Evolutionary conservation across 1,140 invertebrate species (phyloP).

Genomic region (Atta colombica): DNA sequence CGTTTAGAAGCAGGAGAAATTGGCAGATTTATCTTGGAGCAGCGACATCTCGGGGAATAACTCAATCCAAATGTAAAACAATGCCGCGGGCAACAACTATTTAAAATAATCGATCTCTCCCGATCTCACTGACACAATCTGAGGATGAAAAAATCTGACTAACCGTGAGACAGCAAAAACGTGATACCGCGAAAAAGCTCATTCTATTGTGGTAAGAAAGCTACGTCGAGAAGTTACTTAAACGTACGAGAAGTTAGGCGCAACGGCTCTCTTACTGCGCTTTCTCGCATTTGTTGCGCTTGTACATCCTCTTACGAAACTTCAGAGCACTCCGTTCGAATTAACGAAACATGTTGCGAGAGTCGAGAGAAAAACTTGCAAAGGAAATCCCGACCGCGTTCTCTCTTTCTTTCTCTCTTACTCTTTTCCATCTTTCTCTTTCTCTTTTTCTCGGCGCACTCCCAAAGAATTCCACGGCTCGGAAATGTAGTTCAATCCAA

Average conservation of each 20-base stretch:
- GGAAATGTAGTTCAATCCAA: slow-evolving; percentile 59
- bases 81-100: slow-evolving; percentile 23
- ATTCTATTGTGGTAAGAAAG: slow-evolving; percentile 24
- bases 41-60: slow-evolving; percentile 16
- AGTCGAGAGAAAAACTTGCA: slow-evolving; percentile 67
- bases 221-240: slow-evolving; percentile 67
- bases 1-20: slow-evolving; percentile 10
- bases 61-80: slow-evolving; percentile 36
- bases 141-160: slow-evolving; percentile 47
- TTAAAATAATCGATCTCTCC: slow-evolving; percentile 26
- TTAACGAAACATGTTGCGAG: slow-evolving; percentile 71
- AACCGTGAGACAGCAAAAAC: slow-evolving; percentile 48
- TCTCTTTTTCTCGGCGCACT: slow-evolving; percentile 13
- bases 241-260: slow-evolving; percentile 73
- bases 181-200: slow-evolving; percentile 22
- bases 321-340: slow-evolving; percentile 74
- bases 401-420: not conserved
- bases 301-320: slow-evolving; percentile 74
- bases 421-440: not conserved
- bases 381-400: slow-evolving; percentile 58
- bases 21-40: slow-evolving; percentile 23
- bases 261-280: slow-evolving; percentile 32
- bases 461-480: slow-evolving; percentile 48
- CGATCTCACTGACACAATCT: not conserved
- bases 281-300: slow-evolving; percentile 60